phyloP scores from a whole-genome alignment of 1,140 invertebrate species.

The Chironomus tepperi region DNA sequence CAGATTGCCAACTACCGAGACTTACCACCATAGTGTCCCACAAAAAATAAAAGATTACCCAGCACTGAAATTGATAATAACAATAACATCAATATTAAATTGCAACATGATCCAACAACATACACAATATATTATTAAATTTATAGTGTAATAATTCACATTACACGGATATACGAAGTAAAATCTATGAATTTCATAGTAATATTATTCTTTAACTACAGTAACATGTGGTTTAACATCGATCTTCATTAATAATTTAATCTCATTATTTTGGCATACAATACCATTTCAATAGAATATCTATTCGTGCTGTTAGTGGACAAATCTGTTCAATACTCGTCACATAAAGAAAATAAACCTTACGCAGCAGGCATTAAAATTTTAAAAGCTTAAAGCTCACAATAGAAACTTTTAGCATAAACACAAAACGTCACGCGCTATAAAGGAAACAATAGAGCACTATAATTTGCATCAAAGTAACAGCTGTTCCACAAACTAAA shows the following conservation, averaged over 20 bases:
- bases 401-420: background rate
- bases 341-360: background rate
- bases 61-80: no score
- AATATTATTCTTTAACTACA: no score
- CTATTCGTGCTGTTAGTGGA: background rate
- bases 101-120: background rate
- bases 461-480: no score
- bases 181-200: background rate
- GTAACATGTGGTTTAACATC: background rate
- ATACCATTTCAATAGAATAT: background rate
- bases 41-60: no score
- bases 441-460: no score
- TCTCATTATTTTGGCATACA: background rate
- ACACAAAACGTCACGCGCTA: background rate
- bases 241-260: slow-evolving; percentile 9
- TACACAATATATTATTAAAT: background rate
- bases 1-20: no score
- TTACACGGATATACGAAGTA: background rate
- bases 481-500: no score
- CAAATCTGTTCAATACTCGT: background rate
- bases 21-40: no score
- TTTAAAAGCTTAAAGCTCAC: background rate
- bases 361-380: background rate
- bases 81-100: background rate
- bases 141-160: background rate